These are phyloP conservation scores for Drosophila prosaltans DNA, from an alignment of 1,140 invertebrate species.

Conservation along the genomic window DNA sequence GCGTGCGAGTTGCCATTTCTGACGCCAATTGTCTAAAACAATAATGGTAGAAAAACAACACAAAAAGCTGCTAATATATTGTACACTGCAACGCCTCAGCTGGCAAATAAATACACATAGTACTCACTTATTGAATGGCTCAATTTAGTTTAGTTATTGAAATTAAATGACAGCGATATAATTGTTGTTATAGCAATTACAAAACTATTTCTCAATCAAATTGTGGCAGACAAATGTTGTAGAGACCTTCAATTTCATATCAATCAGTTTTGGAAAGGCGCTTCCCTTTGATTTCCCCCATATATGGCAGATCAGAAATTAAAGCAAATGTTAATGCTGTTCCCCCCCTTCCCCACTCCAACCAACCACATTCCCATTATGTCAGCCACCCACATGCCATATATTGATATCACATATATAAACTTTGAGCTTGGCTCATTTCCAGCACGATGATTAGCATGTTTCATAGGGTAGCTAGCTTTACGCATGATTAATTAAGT, in stretches of 20 bases:
- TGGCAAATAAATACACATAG: constrained; percentile 1
- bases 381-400: constrained; percentile 18
- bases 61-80: constrained; percentile 40
- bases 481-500: constrained; percentile 74
- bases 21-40: constrained; percentile 51
- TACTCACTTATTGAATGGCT: not conserved
- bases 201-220: constrained; percentile 42
- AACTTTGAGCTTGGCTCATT: constrained; percentile 42
- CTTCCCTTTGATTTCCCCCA: constrained; percentile 54
- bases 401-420: constrained; percentile 17
- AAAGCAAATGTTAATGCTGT: constrained; percentile 7
- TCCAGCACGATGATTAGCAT: constrained; percentile 47
- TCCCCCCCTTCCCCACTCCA: constrained; percentile 2
- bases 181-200: constrained; percentile 30
- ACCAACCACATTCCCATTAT: constrained; percentile 3
- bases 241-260: constrained; percentile 31
- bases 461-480: constrained; percentile 24
- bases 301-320: constrained; percentile 34
- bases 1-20: constrained; percentile 57
- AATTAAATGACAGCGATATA: not conserved
- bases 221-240: constrained; percentile 28
- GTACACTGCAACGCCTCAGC: constrained; percentile 43
- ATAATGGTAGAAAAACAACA: constrained; percentile 38
- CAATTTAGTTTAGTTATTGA: constrained; percentile 30
- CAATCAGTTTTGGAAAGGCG: constrained; percentile 48